Evolutionary conservation across 1,140 invertebrate genomes (phyloP), one percentile per base, ranked within the genome.

Genomic region (Atta texana): DNA sequence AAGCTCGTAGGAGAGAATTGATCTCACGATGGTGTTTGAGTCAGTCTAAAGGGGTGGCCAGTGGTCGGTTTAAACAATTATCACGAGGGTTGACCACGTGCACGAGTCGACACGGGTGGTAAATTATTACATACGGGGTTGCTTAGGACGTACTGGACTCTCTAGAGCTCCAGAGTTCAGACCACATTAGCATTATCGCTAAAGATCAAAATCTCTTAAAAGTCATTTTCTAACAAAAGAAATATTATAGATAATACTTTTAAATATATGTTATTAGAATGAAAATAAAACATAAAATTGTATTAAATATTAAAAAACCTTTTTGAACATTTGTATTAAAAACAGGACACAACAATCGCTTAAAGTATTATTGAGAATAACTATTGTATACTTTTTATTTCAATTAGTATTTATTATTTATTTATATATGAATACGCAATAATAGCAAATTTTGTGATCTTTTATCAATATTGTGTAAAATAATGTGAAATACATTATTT

Each of bases 11-110:
- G 51, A 88, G 71, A 75, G 92, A 92, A 92, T 89, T 90, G 92
- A 75, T 89, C 80, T 90, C 81, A 89, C 84, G 89, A 88, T 90
- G 89, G 88, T 87, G 87, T 90, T 90, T 82, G 91, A 89, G 90
- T 92, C 84, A 91, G 91, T 88, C 90, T 90, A 91, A 93, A 93
- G 92, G 93, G 93, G 92, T 92, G 92, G 90, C 91, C 93, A 92
- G 93, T 92, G 94, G 94, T 94, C 93, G 90, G 92, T 95, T 95
- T 95, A 95, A 95, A 95, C 94, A 95, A 95, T 95, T 95, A 95
- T 95, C 94, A 94, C 94, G 90, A 94, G 94, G 94, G 94, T 92
- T 92, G 90, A 74, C 89, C 87, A 87, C 88, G 88, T 88, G 91
- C 89, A 90, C 90, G 88, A 94, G 91, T 92, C 92, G 92, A 93